These are phyloP conservation scores for Chloroceryle inda DNA, from an alignment of 2,797 vertebrate genomes.

Conservation along the genomic window DNA sequence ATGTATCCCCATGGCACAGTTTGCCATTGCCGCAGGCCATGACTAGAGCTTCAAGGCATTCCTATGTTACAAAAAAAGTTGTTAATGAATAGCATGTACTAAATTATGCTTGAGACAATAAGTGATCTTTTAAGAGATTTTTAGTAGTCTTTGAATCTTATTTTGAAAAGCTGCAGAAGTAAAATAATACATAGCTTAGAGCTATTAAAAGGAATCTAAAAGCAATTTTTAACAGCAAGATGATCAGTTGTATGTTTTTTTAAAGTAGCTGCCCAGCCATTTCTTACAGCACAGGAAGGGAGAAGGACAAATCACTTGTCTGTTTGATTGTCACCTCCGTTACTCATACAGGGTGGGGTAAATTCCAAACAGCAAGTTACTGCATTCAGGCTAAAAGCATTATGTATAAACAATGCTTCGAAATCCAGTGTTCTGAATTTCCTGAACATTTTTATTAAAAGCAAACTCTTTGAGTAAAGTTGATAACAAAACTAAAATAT, in stretches of 20 bases:
- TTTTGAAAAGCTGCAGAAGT: background rate
- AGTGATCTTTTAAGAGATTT: background rate
- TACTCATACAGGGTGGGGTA: background rate
- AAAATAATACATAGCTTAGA: background rate
- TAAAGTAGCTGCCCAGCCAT: background rate
- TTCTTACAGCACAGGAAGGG: background rate
- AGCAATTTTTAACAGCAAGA: background rate
- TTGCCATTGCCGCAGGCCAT: no score
- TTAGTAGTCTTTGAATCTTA: background rate
- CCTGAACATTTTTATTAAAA: background rate
- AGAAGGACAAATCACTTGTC: background rate
- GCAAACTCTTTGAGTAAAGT: background rate
- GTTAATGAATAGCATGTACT: background rate
- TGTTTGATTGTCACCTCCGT: background rate
- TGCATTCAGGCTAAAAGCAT: background rate
- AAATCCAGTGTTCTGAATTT: background rate
- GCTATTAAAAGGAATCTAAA: background rate
- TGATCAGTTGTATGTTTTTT: background rate
- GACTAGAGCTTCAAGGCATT: background rate
- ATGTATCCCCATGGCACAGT: background rate
- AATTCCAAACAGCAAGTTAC: background rate
- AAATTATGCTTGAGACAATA: background rate
- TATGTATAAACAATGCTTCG: background rate
- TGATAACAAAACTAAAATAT: background rate
- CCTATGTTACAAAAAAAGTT: background rate